Evolutionary conservation across 2,888 invertebrate species (phyloP).

Genomic region (Orchesella flavescens): DNA sequence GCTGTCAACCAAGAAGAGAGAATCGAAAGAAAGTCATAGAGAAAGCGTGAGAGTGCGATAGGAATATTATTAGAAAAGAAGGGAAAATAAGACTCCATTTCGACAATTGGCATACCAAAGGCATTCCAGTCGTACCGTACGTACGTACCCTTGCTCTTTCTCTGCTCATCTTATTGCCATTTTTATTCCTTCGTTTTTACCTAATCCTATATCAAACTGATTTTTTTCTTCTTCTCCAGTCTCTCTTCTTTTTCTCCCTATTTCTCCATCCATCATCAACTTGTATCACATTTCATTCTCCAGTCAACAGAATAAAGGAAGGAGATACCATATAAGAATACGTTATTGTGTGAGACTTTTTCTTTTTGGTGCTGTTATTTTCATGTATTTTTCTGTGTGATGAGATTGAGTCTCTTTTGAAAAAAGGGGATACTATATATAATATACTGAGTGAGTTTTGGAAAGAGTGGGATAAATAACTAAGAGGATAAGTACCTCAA

Average conservation of each 20-base stretch:
- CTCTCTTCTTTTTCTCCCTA: not conserved
- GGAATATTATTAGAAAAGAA: not conserved
- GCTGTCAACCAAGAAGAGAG: not conserved
- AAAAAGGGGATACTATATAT: not conserved
- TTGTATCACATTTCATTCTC: slow-evolving; percentile 4
- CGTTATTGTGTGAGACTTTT: not conserved
- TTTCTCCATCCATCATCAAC: not conserved
- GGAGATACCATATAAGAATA: not conserved
- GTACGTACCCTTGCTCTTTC: not conserved
- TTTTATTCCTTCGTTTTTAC: not conserved
- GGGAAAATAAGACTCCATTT: not conserved
- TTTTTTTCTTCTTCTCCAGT: not conserved
- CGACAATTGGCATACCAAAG: slow-evolving; percentile 20
- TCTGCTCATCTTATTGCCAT: not conserved
- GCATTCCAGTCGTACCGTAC: slow-evolving; percentile 11
- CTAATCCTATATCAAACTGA: not conserved
- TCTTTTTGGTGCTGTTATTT: not conserved
- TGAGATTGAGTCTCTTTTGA: not conserved
- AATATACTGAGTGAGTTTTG: not conserved
- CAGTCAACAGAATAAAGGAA: not conserved
- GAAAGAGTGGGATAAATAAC: too few relatives aligned
- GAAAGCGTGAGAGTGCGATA: not conserved
- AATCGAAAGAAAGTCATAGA: not conserved
- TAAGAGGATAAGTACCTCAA: too few relatives aligned
- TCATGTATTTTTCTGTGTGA: not conserved